Base-by-base conservation (phyloP, 2,888 invertebrate species). In the Eristalinus sepulchralis region DNA sequence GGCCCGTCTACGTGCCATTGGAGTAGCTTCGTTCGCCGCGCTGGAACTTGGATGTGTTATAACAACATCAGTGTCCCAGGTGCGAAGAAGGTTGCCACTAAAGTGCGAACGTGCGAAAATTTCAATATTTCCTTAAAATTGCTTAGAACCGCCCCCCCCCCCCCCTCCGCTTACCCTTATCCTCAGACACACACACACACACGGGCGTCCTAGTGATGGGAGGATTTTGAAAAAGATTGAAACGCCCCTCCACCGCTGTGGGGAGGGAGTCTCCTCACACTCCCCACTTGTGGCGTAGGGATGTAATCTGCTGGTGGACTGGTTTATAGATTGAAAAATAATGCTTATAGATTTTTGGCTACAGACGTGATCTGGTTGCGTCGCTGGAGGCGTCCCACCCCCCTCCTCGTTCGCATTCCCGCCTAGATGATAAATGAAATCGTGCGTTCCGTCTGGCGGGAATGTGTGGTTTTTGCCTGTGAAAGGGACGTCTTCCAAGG, bases 61-160 rank as follows among this genome's bases (percentile, higher is more conserved):
- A 78, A 79, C 75, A 62, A 75, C 73, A 75, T 83, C 78, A 83
- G 78, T 75, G 86, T 86, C 86, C 83, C 86, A 86, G 86, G 86
- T 86, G 86, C 75, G 64, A 83, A 66, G 47, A 8, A 86, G 86
- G 86, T 83, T 86, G 75, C 78, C 75, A 86, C 83, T 75, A 86
- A 83, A 83, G 86, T 86, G 86, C 83, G 83, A 86, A 86, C 86
- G 86, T 86, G 86, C 86, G 78, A 79, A 86, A 86, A 86, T 86
- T 86, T 86, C 86, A 86, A 86, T 86, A 86, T 86, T 86, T 83
- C 57, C 70, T 79, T 83, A 83, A 86, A 47, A 47, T 47, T 47
- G 47, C 47, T 47, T 34, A 9, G 10, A 31, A 2, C 31, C 31
- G 6, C 6, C 31, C 31, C 31, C 31, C 2, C 31, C 31, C 27